These are phyloP conservation scores for Minunthozetes semirufus DNA, from an alignment of 2,888 invertebrate species.

Conservation along the genomic window DNA sequence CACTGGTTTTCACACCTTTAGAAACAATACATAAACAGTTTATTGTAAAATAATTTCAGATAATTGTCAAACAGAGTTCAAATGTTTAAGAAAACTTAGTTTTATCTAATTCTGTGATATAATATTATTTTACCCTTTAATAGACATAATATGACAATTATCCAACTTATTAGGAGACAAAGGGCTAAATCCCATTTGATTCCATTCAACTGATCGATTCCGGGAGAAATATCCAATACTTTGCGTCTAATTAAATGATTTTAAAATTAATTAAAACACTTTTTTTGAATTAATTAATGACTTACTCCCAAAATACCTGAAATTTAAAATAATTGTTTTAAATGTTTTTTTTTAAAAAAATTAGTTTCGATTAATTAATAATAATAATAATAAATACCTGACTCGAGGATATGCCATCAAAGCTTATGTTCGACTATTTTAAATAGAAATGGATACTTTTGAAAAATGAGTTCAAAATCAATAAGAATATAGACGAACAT, in stretches of 20 bases:
- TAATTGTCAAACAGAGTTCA: background rate
- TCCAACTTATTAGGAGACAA: conserved; percentile 44
- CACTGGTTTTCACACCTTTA: conserved; percentile 43
- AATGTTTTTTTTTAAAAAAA: background rate
- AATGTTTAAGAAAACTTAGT: too few relatives aligned
- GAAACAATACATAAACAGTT: background rate
- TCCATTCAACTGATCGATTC: conserved; percentile 43
- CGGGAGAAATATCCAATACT: conserved; percentile 42
- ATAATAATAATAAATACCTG: background rate
- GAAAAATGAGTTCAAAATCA: too few relatives aligned
- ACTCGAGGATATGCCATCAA: conserved; percentile 8
- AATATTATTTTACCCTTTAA: conserved; percentile 42
- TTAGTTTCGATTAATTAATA: background rate
- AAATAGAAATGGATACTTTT: too few relatives aligned
- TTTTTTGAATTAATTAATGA: background rate
- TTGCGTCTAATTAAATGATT: conserved; percentile 34
- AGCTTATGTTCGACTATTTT: background rate
- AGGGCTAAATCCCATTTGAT: conserved; percentile 44
- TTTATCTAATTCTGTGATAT: too few relatives aligned
- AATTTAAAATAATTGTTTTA: background rate
- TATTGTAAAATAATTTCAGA: background rate
- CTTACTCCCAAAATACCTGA: conserved; percentile 27
- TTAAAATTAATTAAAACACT: background rate
- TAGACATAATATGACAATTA: conserved; percentile 43
- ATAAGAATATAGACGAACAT: conserved; percentile 2